A percentile compares a stretch with the other conserved stretches of the same genome.
These are phyloP conservation scores for Aporophyla lueneburgensis DNA, from an alignment of 2,888 invertebrate genomes.

Conservation along the genomic window DNA sequence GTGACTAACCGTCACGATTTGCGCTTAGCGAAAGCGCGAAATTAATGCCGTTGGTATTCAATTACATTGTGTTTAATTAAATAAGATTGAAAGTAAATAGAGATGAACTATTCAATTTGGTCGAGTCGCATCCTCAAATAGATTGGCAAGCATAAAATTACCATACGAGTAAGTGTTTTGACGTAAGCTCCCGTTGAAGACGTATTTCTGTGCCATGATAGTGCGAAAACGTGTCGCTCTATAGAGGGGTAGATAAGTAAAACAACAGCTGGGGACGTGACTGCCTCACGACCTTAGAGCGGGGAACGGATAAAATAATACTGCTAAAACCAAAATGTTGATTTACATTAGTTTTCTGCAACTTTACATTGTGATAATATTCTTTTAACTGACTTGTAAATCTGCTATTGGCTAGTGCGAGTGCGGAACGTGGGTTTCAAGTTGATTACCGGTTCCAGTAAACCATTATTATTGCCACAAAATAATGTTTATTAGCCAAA, in stretches of 20 bases:
- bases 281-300: constrained; percentile 7
- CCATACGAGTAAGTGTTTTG: constrained; percentile 53
- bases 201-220: constrained; percentile 46
- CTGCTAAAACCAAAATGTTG: neutral
- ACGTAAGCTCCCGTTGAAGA: constrained; percentile 42
- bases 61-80: constrained; percentile 57
- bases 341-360: neutral
- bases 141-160: constrained; percentile 46
- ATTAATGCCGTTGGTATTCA: constrained; percentile 56
- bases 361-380: neutral
- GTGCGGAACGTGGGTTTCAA: neutral
- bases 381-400: neutral
- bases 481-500: too few relatives aligned
- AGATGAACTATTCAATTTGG: constrained; percentile 31
- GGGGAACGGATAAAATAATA: constrained; percentile 24
- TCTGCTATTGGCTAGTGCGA: too few relatives aligned
- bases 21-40: constrained; percentile 62
- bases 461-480: neutral
- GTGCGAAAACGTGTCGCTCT: constrained; percentile 52
- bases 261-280: constrained; percentile 45
- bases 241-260: constrained; percentile 41
- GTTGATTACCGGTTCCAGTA: neutral
- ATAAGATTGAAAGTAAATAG: constrained; percentile 46
- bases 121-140: constrained; percentile 28
- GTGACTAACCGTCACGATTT: constrained; percentile 79